Conservation (phyloP, 2,888 invertebrate genomes). For the Spialia ferax region DNA sequence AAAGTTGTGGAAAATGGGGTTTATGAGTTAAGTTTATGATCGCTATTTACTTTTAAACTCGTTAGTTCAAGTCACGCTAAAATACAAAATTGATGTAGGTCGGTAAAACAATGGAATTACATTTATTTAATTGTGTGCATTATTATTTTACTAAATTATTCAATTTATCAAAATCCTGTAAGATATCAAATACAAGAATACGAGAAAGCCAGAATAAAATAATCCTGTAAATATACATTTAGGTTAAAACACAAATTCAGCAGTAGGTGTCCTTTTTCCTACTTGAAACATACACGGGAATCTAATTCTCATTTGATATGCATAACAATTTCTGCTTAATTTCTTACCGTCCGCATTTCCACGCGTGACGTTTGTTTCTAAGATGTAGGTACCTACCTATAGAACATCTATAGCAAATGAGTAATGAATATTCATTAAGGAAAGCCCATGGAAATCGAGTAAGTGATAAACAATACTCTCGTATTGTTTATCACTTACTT, state of each 20-base stretch:
- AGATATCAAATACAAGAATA: background rate
- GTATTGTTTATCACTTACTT: slow-evolving; percentile 61
- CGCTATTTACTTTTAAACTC: no score
- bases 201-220: background rate
- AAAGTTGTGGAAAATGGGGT: no score
- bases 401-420: slow-evolving; percentile 65
- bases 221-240: background rate
- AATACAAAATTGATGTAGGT: no score
- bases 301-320: slow-evolving; percentile 50
- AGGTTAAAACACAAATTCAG: background rate
- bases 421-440: slow-evolving; percentile 66
- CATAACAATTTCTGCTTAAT: slow-evolving; percentile 66
- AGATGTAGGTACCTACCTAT: no score
- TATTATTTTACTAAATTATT: background rate
- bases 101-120: no score
- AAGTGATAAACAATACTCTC: no score
- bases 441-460: slow-evolving; percentile 61
- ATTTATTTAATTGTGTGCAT: no score
- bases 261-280: background rate
- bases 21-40: no score
- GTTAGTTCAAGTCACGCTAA: no score
- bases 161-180: background rate
- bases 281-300: slow-evolving; percentile 1
- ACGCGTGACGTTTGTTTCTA: slow-evolving; percentile 59
- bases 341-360: slow-evolving; percentile 51